Percentiles rank a stretch among this genome's conserved stretches.
Evolutionary conservation across 2,888 invertebrate species (phyloP).

Genomic region (Papilio protenor): DNA sequence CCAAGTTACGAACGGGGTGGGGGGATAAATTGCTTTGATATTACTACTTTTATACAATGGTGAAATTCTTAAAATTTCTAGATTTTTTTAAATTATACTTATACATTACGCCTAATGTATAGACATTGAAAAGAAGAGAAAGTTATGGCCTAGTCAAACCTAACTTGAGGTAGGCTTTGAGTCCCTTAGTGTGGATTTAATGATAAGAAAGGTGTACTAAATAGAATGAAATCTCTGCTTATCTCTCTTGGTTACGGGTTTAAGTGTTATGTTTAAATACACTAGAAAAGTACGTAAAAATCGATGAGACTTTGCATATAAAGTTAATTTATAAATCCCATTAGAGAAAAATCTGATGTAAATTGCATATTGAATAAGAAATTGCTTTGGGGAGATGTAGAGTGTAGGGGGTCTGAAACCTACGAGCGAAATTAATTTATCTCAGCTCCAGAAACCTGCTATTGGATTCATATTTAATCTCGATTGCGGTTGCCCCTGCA

Average conservation of each 20-base stretch:
- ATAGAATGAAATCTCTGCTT: neutral
- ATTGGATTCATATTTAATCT: constrained; percentile 40
- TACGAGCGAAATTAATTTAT: too few species aligned
- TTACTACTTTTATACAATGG: neutral
- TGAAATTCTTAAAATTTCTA: neutral
- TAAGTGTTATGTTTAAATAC: neutral
- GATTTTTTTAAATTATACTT: neutral
- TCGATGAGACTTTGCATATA: neutral
- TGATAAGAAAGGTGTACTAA: too few species aligned
- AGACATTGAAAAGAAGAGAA: too few species aligned
- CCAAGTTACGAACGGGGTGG: constrained; percentile 1
- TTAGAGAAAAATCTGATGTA: neutral
- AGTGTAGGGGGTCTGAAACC: neutral
- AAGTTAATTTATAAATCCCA: neutral
- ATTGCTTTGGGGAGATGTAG: neutral
- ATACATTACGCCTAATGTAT: too few species aligned
- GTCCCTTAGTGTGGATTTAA: too few species aligned
- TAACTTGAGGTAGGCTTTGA: too few species aligned
- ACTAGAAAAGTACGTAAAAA: neutral
- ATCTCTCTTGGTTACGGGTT: neutral
- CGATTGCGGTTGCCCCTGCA: constrained; percentile 24
- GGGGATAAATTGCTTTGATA: neutral
- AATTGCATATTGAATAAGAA: neutral
- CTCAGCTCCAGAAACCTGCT: constrained; percentile 25
- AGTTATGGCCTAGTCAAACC: too few species aligned